phyloP scores from a whole-genome alignment of 1,140 invertebrate genomes.

The Drosophila bifasciata region DNA sequence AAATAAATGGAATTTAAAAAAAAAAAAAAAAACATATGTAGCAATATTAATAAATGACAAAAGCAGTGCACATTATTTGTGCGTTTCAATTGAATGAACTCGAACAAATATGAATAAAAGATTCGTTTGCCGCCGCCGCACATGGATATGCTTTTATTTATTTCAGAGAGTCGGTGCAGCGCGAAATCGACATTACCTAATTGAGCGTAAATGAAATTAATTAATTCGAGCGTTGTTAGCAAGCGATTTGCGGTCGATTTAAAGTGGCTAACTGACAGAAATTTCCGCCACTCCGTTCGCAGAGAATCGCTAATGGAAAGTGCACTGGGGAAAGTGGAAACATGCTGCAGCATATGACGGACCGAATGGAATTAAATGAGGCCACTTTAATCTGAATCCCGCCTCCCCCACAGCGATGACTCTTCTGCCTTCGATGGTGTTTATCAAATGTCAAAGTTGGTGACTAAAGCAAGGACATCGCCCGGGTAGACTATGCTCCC shows the following conservation, averaged over 20 bases:
- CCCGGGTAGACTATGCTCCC: conserved; percentile 6
- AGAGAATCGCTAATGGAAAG: not conserved
- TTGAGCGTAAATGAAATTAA: conserved; percentile 46
- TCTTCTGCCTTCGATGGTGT: conserved; percentile 16
- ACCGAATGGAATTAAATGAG: conserved; percentile 4
- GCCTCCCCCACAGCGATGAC: not conserved
- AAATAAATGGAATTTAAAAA: too few species aligned
- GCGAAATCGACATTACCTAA: conserved; percentile 37
- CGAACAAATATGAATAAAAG: conserved; percentile 34
- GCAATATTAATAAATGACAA: not conserved
- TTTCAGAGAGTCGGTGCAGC: conserved; percentile 7
- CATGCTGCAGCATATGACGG: not conserved
- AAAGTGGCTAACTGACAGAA: conserved; percentile 3
- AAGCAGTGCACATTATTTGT: not conserved
- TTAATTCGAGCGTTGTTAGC: conserved; percentile 32
- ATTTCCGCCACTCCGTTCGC: not conserved
- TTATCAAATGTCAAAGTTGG: conserved; percentile 52
- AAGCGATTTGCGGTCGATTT: conserved; percentile 20
- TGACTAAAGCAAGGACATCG: conserved; percentile 16
- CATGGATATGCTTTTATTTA: conserved; percentile 29
- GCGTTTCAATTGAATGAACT: conserved; percentile 13
- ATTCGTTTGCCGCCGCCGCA: conserved; percentile 17
- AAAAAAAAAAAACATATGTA: too few species aligned
- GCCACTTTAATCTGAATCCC: conserved; percentile 27
- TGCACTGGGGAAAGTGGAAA: conserved; percentile 2